A percentile compares a stretch with the other conserved stretches of the same genome.
Evolutionary conservation across 2,888 invertebrate genomes (phyloP).

Genomic region (Watsonalla cultraria): DNA sequence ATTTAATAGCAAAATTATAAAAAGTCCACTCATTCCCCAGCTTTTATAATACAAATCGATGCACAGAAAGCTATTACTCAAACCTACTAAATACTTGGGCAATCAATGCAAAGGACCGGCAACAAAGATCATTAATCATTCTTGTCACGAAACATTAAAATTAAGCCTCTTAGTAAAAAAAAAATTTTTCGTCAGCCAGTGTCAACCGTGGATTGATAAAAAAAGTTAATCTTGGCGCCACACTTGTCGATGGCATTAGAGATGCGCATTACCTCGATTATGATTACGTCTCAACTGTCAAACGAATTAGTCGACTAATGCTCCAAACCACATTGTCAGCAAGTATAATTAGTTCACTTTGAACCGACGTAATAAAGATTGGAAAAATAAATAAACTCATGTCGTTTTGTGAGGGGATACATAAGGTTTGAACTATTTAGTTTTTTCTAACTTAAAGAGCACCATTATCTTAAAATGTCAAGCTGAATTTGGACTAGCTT

Average conservation of each 20-base stretch:
- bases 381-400: slow-evolving; percentile 17
- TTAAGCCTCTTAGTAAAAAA: background rate
- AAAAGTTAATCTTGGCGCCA: slow-evolving; percentile 42
- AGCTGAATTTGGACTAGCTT: too few relatives aligned
- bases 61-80: too few relatives aligned
- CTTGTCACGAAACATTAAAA: too few relatives aligned
- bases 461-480: too few relatives aligned
- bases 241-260: slow-evolving; percentile 33
- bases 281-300: slow-evolving; percentile 40
- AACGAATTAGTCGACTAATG: slow-evolving; percentile 44
- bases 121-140: too few relatives aligned
- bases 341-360: slow-evolving; percentile 43
- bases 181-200: slow-evolving; percentile 22
- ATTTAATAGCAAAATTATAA: too few relatives aligned
- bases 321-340: slow-evolving; percentile 45
- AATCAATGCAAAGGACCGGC: too few relatives aligned
- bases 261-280: slow-evolving; percentile 44
- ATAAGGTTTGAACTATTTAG: background rate
- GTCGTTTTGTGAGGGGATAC: background rate
- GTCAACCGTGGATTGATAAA: slow-evolving; percentile 33
- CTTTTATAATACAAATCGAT: too few relatives aligned
- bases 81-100: too few relatives aligned
- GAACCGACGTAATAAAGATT: slow-evolving; percentile 20
- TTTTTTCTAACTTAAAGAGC: too few relatives aligned
- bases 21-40: too few relatives aligned